Conservation (phyloP, 2,797 vertebrate species). For the Tarsius wallacei region DNA sequence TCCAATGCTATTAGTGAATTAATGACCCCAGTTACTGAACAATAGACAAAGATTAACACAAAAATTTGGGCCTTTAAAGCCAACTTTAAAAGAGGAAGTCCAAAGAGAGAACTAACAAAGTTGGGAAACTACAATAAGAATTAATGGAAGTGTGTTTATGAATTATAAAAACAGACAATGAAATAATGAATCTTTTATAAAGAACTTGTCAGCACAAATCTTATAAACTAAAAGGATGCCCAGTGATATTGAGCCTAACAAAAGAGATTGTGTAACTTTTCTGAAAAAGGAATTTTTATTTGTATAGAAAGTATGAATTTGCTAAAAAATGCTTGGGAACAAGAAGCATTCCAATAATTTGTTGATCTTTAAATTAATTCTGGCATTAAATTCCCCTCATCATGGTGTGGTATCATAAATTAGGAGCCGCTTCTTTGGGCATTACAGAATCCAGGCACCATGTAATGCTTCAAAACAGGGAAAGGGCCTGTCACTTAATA, state of each 20-base stretch:
- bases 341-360: background rate
- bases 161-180: constrained; percentile 57
- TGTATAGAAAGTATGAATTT: background rate
- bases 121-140: constrained; percentile 71
- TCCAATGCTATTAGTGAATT: constrained; percentile 86
- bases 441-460: background rate
- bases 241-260: background rate
- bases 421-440: background rate
- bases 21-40: constrained; percentile 81
- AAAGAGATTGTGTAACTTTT: background rate
- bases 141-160: constrained; percentile 51
- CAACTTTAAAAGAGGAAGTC: constrained; percentile 39
- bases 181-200: constrained; percentile 60
- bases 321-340: background rate
- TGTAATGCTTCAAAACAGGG: background rate
- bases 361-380: constrained; percentile 63
- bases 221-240: background rate
- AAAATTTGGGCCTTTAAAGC: constrained; percentile 70
- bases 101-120: constrained; percentile 64
- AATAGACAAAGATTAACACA: constrained; percentile 79
- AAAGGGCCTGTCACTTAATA: background rate
- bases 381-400: background rate
- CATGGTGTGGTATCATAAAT: background rate
- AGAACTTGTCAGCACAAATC: background rate
- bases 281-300: background rate